phyloP scores from a whole-genome alignment of 2,797 vertebrate genomes.

The Neosilurus hyrtlii region DNA sequence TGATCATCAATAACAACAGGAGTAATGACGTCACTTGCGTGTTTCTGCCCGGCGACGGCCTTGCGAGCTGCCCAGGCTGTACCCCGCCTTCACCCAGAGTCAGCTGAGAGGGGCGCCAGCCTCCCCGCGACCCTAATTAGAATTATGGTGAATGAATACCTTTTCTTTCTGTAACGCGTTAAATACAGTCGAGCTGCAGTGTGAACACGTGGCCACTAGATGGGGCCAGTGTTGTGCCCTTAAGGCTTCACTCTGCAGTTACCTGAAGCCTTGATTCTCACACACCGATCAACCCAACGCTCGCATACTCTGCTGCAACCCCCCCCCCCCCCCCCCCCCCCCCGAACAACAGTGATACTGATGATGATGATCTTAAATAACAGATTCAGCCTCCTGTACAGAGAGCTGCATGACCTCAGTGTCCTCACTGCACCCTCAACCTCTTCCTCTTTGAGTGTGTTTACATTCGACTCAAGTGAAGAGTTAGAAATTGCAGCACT shows the following conservation, averaged over 20 bases:
- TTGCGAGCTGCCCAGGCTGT: too few relatives aligned
- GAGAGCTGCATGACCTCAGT: constrained; percentile 78
- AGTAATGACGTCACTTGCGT: too few relatives aligned
- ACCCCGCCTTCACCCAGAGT: too few relatives aligned
- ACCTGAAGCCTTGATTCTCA: constrained; percentile 92
- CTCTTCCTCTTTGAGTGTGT: constrained; percentile 1
- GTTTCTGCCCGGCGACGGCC: too few relatives aligned
- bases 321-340: constrained; percentile 47
- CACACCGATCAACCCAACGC: constrained; percentile 91
- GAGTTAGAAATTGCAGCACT: too few relatives aligned
- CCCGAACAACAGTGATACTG: constrained; percentile 86
- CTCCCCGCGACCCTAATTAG: too few relatives aligned
- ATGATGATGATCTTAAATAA: constrained; percentile 90
- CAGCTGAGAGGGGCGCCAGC: too few relatives aligned
- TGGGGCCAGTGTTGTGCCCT: neutral
- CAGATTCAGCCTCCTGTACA: constrained; percentile 83
- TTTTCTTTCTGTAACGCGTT: too few relatives aligned
- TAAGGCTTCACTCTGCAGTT: constrained; percentile 67
- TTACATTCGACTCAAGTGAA: too few relatives aligned
- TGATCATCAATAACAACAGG: too few relatives aligned
- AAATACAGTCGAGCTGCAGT: too few relatives aligned
- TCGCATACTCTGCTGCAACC: constrained; percentile 88
- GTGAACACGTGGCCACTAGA: neutral
- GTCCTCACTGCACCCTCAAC: constrained; percentile 52
- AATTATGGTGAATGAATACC: too few relatives aligned